Percentiles rank a stretch among this genome's conserved stretches.
These are phyloP conservation scores for Scolanthus callimorphus DNA, from an alignment of 92 coral and sea anemone genomes.

Conservation along the genomic window DNA sequence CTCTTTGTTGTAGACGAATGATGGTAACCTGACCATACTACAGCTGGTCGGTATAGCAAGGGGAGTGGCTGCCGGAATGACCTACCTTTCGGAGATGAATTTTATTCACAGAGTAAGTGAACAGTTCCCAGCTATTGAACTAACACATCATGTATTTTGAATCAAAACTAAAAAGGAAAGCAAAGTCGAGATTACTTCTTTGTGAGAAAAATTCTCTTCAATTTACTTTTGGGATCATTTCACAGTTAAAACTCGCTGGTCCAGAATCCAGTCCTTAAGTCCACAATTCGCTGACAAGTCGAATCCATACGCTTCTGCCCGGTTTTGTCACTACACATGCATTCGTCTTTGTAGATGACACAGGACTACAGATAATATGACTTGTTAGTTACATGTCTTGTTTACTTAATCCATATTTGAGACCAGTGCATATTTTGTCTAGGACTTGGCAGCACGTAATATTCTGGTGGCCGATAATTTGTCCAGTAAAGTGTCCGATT, in stretches of 20 bases:
- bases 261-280: no score
- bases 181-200: no score
- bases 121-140: not conserved
- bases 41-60: conserved; percentile 86
- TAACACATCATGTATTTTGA: not conserved
- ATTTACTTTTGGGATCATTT: no score
- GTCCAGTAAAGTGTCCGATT: conserved; percentile 88
- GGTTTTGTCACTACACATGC: no score
- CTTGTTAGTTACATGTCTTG: no score
- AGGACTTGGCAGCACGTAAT: conserved; percentile 95
- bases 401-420: no score
- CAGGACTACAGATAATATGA: no score
- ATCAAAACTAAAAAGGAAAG: not conserved
- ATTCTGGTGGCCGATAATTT: conserved; percentile 76
- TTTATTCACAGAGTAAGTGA: conserved; percentile 82
- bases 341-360: no score
- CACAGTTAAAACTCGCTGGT: no score
- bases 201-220: no score
- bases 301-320: no score
- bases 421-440: not conserved
- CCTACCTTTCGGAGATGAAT: conserved; percentile 75
- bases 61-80: conserved; percentile 93
- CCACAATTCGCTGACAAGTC: no score
- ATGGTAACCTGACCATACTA: conserved; percentile 54
- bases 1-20: conserved; percentile 38